Evolutionary conservation across 1,140 invertebrate species (phyloP).

Genomic region (Danaus melanippus): DNA sequence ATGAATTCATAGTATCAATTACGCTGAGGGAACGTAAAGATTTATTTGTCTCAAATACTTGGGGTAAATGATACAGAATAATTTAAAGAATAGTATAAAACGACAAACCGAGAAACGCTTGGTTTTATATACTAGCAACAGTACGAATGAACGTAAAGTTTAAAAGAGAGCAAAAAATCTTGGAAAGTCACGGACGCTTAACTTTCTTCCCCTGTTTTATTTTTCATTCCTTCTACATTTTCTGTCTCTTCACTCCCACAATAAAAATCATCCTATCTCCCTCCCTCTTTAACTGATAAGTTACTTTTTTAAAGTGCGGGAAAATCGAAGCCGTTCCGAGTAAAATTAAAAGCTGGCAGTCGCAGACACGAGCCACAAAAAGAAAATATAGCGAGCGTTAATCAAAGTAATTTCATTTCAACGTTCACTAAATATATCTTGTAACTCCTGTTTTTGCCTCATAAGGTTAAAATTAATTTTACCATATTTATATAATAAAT

Average conservation of each 20-base stretch:
- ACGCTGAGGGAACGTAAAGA: background rate
- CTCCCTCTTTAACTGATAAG: slow-evolving; percentile 62
- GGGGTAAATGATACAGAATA: slow-evolving; percentile 3
- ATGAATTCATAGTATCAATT: no score
- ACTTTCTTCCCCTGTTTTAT: slow-evolving; percentile 71
- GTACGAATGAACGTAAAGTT: slow-evolving; percentile 53
- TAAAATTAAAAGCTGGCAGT: slow-evolving; percentile 64
- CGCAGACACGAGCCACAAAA: slow-evolving; percentile 64
- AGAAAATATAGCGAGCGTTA: slow-evolving; percentile 55
- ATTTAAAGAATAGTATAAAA: slow-evolving; percentile 40
- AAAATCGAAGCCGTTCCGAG: slow-evolving; percentile 61
- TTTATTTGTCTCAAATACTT: background rate
- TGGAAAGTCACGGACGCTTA: slow-evolving; percentile 72
- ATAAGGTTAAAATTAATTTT: no score
- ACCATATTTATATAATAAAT: no score
- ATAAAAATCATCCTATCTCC: slow-evolving; percentile 34
- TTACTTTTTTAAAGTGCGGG: slow-evolving; percentile 68
- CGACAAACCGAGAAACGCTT: slow-evolving; percentile 51
- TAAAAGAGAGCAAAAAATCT: slow-evolving; percentile 71
- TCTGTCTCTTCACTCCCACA: slow-evolving; percentile 29
- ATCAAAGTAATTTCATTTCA: slow-evolving; percentile 37
- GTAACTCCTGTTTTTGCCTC: no score
- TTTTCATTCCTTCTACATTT: slow-evolving; percentile 58
- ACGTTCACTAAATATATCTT: no score
- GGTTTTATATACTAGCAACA: slow-evolving; percentile 48